A percentile compares a stretch with the other conserved stretches of the same genome.
Evolutionary conservation across 2,888 invertebrate species (phyloP).

Genomic region (Megaustenia siamemsis): DNA sequence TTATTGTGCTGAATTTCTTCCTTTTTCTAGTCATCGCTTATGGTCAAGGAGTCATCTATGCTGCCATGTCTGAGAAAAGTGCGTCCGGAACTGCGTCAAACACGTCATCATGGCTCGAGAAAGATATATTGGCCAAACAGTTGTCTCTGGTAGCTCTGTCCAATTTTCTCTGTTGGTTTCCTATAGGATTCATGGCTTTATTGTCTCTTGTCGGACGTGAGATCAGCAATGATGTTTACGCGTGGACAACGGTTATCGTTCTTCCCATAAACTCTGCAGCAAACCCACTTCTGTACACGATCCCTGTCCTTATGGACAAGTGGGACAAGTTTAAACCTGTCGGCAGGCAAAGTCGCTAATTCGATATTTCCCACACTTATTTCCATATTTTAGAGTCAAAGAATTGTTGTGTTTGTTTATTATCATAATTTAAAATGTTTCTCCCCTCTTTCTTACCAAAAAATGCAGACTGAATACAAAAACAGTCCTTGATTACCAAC

Average conservation of each 20-base stretch:
- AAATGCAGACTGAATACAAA: too few species aligned
- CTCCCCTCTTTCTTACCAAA: too few species aligned
- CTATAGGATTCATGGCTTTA: constrained; percentile 51
- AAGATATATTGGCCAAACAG: constrained; percentile 68
- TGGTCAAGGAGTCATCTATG: constrained; percentile 74
- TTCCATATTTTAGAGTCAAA: too few species aligned
- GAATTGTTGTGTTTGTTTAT: too few species aligned
- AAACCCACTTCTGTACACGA: constrained; percentile 47
- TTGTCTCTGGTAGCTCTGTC: constrained; percentile 71
- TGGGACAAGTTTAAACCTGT: too few species aligned
- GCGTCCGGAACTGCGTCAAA: not conserved
- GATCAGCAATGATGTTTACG: constrained; percentile 17
- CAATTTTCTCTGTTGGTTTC: constrained; percentile 73
- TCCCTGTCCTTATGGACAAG: constrained; percentile 37
- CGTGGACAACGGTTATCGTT: constrained; percentile 31
- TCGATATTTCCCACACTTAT: too few species aligned
- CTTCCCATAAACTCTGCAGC: constrained; percentile 46
- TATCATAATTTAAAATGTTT: too few species aligned
- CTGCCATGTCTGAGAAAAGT: constrained; percentile 28
- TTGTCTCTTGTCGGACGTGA: constrained; percentile 9
- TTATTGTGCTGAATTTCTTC: constrained; percentile 72
- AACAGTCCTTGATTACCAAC: too few species aligned
- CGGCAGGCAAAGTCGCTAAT: too few species aligned
- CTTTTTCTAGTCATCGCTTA: constrained; percentile 72
- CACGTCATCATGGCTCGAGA: constrained; percentile 34